A percentile compares a stretch with the other conserved stretches of the same genome.
Evolutionary conservation across 92 coral and sea anemone species (phyloP).

Genomic region (Paramuricea clavata): DNA sequence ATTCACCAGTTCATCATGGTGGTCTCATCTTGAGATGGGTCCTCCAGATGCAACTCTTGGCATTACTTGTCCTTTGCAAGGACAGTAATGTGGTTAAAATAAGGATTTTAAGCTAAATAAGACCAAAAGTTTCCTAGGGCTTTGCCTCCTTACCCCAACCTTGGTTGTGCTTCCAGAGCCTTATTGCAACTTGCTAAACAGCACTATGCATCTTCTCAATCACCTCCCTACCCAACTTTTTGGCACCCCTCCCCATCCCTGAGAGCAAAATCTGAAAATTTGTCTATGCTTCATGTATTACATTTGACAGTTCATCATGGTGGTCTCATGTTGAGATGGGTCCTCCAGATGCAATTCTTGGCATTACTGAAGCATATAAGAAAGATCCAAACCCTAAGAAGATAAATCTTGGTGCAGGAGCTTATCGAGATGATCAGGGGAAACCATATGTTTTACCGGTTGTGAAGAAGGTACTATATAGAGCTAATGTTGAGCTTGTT

Average conservation of each 20-base stretch:
- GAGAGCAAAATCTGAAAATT: too few relatives aligned
- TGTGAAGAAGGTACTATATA: conserved; percentile 78
- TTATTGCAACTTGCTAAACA: too few relatives aligned
- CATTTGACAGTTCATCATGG: conserved; percentile 66
- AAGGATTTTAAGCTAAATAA: too few relatives aligned
- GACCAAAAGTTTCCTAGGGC: too few relatives aligned
- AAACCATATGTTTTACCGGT: conserved; percentile 98
- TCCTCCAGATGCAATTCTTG: conserved; percentile 98
- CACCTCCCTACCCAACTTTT: too few relatives aligned
- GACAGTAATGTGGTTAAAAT: too few relatives aligned
- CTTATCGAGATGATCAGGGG: conserved; percentile 94
- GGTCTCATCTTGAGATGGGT: conserved; percentile 97
- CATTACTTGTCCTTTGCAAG: too few relatives aligned
- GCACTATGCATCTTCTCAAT: too few relatives aligned
- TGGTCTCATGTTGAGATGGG: conserved; percentile 98
- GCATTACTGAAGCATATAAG: conserved; percentile 95
- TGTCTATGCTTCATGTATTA: not conserved
- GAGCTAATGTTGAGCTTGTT: too few relatives aligned
- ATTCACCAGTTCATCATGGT: conserved; percentile 71
- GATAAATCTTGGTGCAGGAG: conserved; percentile 97
- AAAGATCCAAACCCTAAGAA: conserved; percentile 91
- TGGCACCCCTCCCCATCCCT: too few relatives aligned
- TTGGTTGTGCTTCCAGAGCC: too few relatives aligned
- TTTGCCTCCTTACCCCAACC: too few relatives aligned
- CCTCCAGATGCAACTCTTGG: conserved; percentile 99